These are phyloP conservation scores for Salpingus planirostris DNA, from an alignment of 2,888 invertebrate species.

Conservation along the genomic window DNA sequence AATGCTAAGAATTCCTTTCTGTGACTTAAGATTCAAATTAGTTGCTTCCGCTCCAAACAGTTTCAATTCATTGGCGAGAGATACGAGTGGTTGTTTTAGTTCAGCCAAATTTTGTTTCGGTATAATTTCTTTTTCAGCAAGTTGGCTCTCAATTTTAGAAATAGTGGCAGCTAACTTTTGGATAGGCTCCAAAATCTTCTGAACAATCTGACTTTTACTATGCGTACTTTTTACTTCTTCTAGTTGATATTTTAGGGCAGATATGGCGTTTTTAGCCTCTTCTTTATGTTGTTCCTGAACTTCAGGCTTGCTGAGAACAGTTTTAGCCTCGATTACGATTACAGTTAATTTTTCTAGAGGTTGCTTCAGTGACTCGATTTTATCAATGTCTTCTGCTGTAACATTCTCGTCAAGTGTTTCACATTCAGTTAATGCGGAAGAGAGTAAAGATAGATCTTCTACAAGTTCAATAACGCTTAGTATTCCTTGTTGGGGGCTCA, in stretches of 20 bases:
- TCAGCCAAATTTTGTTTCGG: no score
- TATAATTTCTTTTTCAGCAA: constrained; percentile 1
- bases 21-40: no score
- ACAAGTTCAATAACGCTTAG: not conserved
- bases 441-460: no score
- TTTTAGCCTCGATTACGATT: constrained; percentile 14
- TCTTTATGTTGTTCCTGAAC: constrained; percentile 13
- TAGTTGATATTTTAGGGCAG: constrained; percentile 13
- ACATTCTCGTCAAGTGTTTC: not conserved
- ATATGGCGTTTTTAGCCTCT: constrained; percentile 13
- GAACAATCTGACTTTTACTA: constrained; percentile 8
- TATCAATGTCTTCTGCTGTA: not conserved
- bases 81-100: no score
- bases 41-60: no score
- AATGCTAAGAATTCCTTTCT: constrained; percentile 1
- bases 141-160: constrained; percentile 5
- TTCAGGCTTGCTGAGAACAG: constrained; percentile 12
- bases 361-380: constrained; percentile 12
- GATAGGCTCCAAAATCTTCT: constrained; percentile 5
- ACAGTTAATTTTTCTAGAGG: constrained; percentile 19
- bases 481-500: constrained; percentile 1
- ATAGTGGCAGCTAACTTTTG: constrained; percentile 11
- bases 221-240: constrained; percentile 3
- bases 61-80: no score
- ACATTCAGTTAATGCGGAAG: constrained; percentile 1